These are phyloP conservation scores for Phoeniculus purpureus DNA, from an alignment of 2,797 vertebrate species.

Conservation along the genomic window DNA sequence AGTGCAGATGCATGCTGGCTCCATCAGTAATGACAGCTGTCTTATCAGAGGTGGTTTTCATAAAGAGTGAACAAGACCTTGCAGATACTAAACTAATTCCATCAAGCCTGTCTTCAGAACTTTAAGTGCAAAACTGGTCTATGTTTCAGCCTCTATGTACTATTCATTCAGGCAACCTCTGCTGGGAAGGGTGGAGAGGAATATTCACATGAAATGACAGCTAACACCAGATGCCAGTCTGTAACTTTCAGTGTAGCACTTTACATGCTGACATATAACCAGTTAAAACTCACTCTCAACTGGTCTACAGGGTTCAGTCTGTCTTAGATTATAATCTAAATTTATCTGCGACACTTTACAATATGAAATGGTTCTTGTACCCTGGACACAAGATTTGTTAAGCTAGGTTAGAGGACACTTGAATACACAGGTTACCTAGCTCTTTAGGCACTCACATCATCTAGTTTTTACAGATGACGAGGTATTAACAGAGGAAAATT, in stretches of 20 bases:
- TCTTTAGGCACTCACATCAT: not conserved
- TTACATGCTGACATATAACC: not conserved
- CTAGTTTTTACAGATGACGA: not conserved
- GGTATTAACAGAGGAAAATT: not conserved
- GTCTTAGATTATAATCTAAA: conserved; percentile 26
- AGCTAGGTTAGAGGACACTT: not conserved
- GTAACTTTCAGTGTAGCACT: not conserved
- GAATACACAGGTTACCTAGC: not conserved
- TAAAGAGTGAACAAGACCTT: not conserved
- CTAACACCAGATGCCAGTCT: not conserved
- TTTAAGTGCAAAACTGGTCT: not conserved
- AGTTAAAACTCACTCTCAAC: not conserved
- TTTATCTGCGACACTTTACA: not conserved
- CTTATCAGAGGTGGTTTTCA: not conserved
- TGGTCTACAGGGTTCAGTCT: not conserved
- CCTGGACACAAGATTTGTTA: conserved; percentile 8
- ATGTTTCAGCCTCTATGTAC: not conserved
- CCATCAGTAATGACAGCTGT: rapidly evolving
- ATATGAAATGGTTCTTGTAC: not conserved
- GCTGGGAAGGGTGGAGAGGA: not conserved
- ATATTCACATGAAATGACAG: not conserved
- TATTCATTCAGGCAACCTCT: not conserved
- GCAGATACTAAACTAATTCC: not conserved
- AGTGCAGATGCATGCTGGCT: not conserved
- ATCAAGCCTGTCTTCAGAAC: not conserved